Evolutionary conservation across 2,888 invertebrate species (phyloP), one percentile per base, ranked within the genome.

Genomic region (Pachydiplax longipennis): DNA sequence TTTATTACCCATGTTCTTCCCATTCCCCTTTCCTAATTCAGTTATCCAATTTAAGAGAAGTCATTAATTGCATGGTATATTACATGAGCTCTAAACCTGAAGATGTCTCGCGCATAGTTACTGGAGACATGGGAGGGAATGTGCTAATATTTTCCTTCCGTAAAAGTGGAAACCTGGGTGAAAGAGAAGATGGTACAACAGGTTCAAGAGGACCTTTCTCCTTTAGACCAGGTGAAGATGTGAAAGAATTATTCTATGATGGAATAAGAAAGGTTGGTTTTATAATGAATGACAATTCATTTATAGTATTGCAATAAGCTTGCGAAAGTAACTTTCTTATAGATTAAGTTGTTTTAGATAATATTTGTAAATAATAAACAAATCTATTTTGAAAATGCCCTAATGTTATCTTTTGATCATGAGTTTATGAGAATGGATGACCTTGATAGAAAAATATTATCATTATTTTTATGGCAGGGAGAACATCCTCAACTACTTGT

Each of bases 61-160:
- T 95, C 13, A 94, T 95, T 0, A 94, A 94, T 2, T 94, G 94
- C 37, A 95, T 96, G 95, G 93, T 95, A 93, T 97, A 97, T 93
- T 95, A 95, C 93, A 96, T 96, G 93, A 94, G 95, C 92, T 93
- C 94, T 92, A 94, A 95, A 92, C 92, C 94, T n/a, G 94, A 94
- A 12, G 95, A 96, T 92, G 94, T 95, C 58, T 96, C 96, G 31
- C 95, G 96, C 91, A 93, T 98, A 91, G 93, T 97, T 53, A 94
- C 96, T 91, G 98, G 98, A 0, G 97, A 98, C 93, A 96, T 95
- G 92, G 96, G 95, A 3, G 98, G 98, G 15, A 96, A 95, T 93
- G 95, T 97, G 40, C 95, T 95, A 91, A 94, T 96, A 82, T 94
- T 97, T 91, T 94, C 94, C 90, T 97, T 97, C 53, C 58, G n/a